Evolutionary conservation across 2,888 invertebrate genomes (phyloP).

Genomic region (Leptopilina myrica): DNA sequence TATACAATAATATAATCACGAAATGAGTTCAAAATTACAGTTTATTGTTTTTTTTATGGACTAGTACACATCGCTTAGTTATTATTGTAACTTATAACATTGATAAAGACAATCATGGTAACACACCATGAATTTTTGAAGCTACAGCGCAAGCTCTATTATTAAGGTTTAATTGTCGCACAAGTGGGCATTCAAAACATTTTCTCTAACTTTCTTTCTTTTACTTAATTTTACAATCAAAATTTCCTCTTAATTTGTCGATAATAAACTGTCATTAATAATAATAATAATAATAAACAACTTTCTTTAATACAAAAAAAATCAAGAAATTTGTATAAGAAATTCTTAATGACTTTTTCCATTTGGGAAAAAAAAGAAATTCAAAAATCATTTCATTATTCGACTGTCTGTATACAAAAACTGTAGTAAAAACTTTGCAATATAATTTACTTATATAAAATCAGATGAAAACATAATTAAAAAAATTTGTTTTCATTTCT

Average conservation of each 20-base stretch:
- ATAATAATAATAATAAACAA: slow-evolving; percentile 3
- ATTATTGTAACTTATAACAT: slow-evolving; percentile 75
- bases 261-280: background rate
- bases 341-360: slow-evolving; percentile 22
- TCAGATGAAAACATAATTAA: background rate
- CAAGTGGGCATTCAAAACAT: slow-evolving; percentile 54
- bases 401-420: slow-evolving; percentile 22
- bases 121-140: slow-evolving; percentile 70
- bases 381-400: background rate
- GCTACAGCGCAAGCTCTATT: slow-evolving; percentile 75
- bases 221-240: slow-evolving; percentile 9
- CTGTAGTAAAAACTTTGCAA: slow-evolving; percentile 16
- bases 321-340: background rate
- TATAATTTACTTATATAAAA: background rate
- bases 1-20: slow-evolving; percentile 28
- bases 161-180: slow-evolving; percentile 66
- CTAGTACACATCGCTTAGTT: slow-evolving; percentile 76
- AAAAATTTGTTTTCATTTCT: background rate
- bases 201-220: slow-evolving; percentile 2
- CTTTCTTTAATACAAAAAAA: background rate
- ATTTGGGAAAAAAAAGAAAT: background rate
- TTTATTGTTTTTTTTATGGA: slow-evolving; percentile 76
- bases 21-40: slow-evolving; percentile 76
- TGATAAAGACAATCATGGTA: slow-evolving; percentile 76
- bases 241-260: background rate